Percentiles rank a stretch among this genome's conserved stretches.
These are phyloP conservation scores for Geopemphigus sp. DNA, from an alignment of 1,140 invertebrate species.

Conservation along the genomic window DNA sequence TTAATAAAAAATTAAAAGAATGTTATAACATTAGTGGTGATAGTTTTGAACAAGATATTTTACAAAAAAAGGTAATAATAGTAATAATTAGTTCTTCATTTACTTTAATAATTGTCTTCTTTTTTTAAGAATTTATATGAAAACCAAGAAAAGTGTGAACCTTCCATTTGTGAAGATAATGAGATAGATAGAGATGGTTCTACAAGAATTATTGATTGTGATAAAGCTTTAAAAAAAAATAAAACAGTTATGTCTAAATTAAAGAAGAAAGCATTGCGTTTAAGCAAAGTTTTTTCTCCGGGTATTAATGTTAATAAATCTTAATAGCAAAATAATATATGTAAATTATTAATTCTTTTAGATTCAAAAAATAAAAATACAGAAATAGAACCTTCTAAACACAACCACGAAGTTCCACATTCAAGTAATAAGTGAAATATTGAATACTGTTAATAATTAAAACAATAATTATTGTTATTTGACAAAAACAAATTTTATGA, in stretches of 20 bases:
- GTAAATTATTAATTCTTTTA: not conserved
- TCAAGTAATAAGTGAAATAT: not conserved
- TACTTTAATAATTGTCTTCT: not conserved
- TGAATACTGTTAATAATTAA: not conserved
- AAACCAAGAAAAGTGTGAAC: not conserved
- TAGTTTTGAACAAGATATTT: not conserved
- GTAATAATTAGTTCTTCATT: not conserved
- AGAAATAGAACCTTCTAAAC: not conserved
- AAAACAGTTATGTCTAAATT: conserved; percentile 34
- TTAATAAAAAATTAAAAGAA: conserved; percentile 10
- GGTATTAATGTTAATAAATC: not conserved
- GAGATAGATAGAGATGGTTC: not conserved
- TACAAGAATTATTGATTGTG: not conserved
- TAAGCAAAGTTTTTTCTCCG: conserved; percentile 13
- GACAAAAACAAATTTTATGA: no score
- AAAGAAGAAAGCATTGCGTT: conserved; percentile 4
- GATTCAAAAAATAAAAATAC: not conserved
- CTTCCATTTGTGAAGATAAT: not conserved
- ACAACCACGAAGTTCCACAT: not conserved
- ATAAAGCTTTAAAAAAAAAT: conserved; percentile 6
- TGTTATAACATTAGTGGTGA: not conserved
- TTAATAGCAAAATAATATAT: not conserved
- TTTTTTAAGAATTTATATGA: not conserved
- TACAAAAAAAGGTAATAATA: conserved; percentile 5
- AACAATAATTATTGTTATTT: no score